phyloP scores from a whole-genome alignment of 2,797 vertebrate genomes.

The Rhynchotus rufescens region DNA sequence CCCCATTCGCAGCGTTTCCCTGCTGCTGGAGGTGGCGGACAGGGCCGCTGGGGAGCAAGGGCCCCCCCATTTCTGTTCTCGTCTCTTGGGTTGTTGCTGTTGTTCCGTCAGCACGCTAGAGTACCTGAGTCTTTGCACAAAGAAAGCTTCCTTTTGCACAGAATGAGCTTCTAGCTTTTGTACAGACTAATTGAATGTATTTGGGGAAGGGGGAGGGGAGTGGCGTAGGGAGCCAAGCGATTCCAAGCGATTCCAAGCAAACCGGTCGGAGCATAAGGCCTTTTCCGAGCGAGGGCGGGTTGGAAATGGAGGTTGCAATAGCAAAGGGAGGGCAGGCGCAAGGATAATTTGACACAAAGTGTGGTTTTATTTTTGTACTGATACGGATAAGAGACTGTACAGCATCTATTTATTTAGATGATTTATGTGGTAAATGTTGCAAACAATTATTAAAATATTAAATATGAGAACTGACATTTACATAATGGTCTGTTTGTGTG shows the following conservation, averaged over 20 bases:
- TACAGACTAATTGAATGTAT: constrained; percentile 84
- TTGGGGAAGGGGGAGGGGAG: constrained; percentile 43
- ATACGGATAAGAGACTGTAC: constrained; percentile 82
- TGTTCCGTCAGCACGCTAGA: constrained; percentile 55
- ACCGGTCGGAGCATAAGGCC: constrained; percentile 57
- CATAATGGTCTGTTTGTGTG: constrained; percentile 40
- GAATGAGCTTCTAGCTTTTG: constrained; percentile 80
- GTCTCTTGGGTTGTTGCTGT: constrained; percentile 45
- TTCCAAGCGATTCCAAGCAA: constrained; percentile 56
- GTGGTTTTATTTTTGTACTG: constrained; percentile 86
- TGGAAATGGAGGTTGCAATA: constrained; percentile 67
- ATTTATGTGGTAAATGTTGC: constrained; percentile 83
- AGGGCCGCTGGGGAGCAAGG: background rate
- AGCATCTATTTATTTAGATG: constrained; percentile 88
- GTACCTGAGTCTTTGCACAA: constrained; percentile 74
- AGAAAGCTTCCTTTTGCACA: constrained; percentile 82
- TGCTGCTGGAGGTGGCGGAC: background rate
- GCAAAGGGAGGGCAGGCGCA: constrained; percentile 62
- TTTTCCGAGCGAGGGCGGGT: constrained; percentile 58
- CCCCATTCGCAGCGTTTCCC: background rate
- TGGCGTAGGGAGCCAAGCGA: constrained; percentile 13
- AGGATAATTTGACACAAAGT: constrained; percentile 74
- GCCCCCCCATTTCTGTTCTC: background rate
- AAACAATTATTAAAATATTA: constrained; percentile 81
- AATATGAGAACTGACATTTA: constrained; percentile 80